Evolutionary conservation across 1,140 invertebrate species (phyloP).

Genomic region (Microplitis mediator): DNA sequence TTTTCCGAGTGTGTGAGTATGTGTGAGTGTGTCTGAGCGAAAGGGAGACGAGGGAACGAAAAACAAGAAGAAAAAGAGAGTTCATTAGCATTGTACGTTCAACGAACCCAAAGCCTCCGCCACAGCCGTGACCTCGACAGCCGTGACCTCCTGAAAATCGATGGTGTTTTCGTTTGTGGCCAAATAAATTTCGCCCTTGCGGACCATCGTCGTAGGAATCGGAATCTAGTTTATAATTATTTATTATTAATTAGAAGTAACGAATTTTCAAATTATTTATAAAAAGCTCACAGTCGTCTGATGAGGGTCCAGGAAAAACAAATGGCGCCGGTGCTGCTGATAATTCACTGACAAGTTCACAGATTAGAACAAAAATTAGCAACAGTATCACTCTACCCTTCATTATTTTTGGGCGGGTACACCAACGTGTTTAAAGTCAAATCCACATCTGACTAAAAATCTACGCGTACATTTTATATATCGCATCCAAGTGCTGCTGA

Average conservation of each 20-base stretch:
- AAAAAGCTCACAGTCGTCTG: constrained; percentile 15
- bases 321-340: constrained; percentile 8
- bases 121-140: constrained; percentile 36
- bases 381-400: neutral
- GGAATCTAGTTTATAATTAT: constrained; percentile 31
- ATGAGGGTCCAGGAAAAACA: constrained; percentile 20
- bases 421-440: neutral
- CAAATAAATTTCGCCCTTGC: constrained; percentile 27
- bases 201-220: constrained; percentile 1
- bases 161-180: constrained; percentile 18
- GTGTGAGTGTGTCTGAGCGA: neutral
- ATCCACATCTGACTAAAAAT: neutral
- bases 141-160: constrained; percentile 32
- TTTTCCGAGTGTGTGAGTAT: neutral
- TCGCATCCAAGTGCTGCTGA: no score
- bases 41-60: constrained; percentile 6
- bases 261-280: neutral
- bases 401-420: neutral
- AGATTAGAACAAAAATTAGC: neutral
- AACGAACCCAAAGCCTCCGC: constrained; percentile 32
- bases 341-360: neutral
- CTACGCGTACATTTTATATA: constrained; percentile 1
- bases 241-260: constrained; percentile 9
- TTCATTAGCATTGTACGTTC: constrained; percentile 26
- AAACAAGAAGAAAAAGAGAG: constrained; percentile 15